phyloP scores from a whole-genome alignment of 1,140 invertebrate species.

The Diuraphis noxia region DNA sequence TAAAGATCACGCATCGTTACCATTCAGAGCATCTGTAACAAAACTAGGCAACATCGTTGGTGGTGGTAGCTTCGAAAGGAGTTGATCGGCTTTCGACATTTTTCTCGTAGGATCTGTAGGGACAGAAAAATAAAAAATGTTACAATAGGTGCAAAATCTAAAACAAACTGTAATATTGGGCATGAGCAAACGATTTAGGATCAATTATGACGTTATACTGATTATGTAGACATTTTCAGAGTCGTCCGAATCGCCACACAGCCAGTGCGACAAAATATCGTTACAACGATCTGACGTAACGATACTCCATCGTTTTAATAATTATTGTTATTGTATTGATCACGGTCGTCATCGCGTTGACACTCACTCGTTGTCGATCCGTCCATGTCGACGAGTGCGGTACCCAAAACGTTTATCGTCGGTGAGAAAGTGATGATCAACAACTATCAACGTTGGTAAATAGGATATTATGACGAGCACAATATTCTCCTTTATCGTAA shows the following conservation, averaged over 20 bases:
- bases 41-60: slow-evolving; percentile 63
- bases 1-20: slow-evolving; percentile 9
- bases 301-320: neutral
- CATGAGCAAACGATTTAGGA: neutral
- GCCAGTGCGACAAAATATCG: neutral
- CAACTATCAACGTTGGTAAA: too few relatives aligned
- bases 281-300: neutral
- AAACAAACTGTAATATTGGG: neutral
- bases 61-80: slow-evolving; percentile 62
- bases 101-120: slow-evolving; percentile 55
- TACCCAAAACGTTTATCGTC: neutral
- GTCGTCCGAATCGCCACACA: neutral
- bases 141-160: neutral
- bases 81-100: slow-evolving; percentile 55
- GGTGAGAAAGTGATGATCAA: neutral
- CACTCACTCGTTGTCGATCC: neutral
- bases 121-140: neutral
- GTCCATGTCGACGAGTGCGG: neutral
- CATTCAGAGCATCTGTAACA: slow-evolving; percentile 58
- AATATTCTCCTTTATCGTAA: neutral
- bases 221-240: neutral
- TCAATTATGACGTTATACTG: neutral
- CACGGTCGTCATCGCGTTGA: neutral
- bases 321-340: neutral
- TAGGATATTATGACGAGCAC: too few relatives aligned